Evolutionary conservation across 2,888 invertebrate genomes (phyloP).

Genomic region (Sarcophaga caerulescens): DNA sequence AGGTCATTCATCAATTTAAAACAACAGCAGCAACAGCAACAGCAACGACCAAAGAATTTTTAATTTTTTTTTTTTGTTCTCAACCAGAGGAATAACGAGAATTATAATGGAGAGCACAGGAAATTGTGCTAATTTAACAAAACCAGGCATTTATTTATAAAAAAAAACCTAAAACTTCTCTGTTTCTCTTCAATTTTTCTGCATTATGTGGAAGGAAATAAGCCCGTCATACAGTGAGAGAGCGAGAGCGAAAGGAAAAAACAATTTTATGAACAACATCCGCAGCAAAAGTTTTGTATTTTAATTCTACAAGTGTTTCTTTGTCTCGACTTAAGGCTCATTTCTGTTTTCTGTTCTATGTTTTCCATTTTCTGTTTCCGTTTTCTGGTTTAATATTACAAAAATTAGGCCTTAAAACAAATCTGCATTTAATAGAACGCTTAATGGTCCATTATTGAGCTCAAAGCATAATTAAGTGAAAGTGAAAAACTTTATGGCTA

Average conservation of each 20-base stretch:
- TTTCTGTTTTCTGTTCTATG: not conserved
- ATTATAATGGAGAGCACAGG: slow-evolving; percentile 10
- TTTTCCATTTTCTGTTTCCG: too few species aligned
- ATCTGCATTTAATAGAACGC: not conserved
- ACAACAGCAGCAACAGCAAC: slow-evolving; percentile 34
- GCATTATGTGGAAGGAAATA: too few species aligned
- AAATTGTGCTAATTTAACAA: slow-evolving; percentile 45
- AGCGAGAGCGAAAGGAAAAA: not conserved
- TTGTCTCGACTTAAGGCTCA: slow-evolving; percentile 25
- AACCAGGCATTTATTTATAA: not conserved
- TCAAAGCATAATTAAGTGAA: slow-evolving; percentile 50
- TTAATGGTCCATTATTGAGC: not conserved
- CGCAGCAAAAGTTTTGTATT: slow-evolving; percentile 13
- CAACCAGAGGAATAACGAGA: not conserved
- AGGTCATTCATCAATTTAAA: slow-evolving; percentile 61
- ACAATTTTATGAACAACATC: not conserved
- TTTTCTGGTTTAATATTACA: too few species aligned
- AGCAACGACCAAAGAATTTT: slow-evolving; percentile 48
- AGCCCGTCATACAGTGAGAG: too few species aligned
- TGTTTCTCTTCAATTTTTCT: too few species aligned
- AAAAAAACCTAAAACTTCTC: too few species aligned
- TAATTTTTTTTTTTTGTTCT: slow-evolving; percentile 5
- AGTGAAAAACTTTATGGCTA: slow-evolving; percentile 10
- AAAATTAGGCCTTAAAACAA: not conserved
- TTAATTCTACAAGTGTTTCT: slow-evolving; percentile 20